Percentiles rank a stretch among this genome's conserved stretches.
Conservation (phyloP, 2,888 invertebrate species). For the Epinotia nisella region DNA sequence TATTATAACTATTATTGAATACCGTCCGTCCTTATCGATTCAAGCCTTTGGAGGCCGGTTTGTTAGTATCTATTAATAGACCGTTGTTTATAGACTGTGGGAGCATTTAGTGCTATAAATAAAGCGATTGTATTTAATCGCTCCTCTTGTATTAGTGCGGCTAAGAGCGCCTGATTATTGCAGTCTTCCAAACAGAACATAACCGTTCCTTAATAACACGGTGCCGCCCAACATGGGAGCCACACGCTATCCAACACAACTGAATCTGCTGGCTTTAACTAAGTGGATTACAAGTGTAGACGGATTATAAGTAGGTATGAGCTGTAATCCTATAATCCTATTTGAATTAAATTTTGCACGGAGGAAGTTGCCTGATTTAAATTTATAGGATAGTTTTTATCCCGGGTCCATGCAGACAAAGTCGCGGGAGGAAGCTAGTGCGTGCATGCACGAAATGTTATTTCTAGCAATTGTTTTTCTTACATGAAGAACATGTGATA, state of each 20-base stretch:
- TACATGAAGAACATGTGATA: no score
- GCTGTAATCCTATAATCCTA: no score
- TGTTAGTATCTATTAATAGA: neutral
- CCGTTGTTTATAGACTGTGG: constrained; percentile 28
- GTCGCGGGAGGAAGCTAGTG: no score
- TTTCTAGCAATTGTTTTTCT: no score
- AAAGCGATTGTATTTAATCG: constrained; percentile 41
- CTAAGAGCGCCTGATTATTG: constrained; percentile 39
- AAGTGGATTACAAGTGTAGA: neutral
- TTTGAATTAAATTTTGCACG: no score
- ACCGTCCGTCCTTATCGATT: neutral
- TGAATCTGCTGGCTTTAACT: neutral
- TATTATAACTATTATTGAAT: neutral
- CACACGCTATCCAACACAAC: constrained; percentile 15
- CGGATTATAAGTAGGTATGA: no score
- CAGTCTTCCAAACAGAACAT: constrained; percentile 33
- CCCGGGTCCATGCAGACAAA: no score
- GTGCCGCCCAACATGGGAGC: constrained; percentile 6
- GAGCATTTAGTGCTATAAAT: constrained; percentile 39
- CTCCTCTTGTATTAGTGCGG: constrained; percentile 38
- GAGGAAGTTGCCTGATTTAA: no score
- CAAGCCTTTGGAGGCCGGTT: constrained; percentile 1
- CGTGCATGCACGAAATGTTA: no score
- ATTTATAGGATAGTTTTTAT: no score
- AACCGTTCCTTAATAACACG: constrained; percentile 42